Evolutionary conservation across 2,113 vertebrate genomes (phyloP).

Genomic region (Scytalopus superciliaris): DNA sequence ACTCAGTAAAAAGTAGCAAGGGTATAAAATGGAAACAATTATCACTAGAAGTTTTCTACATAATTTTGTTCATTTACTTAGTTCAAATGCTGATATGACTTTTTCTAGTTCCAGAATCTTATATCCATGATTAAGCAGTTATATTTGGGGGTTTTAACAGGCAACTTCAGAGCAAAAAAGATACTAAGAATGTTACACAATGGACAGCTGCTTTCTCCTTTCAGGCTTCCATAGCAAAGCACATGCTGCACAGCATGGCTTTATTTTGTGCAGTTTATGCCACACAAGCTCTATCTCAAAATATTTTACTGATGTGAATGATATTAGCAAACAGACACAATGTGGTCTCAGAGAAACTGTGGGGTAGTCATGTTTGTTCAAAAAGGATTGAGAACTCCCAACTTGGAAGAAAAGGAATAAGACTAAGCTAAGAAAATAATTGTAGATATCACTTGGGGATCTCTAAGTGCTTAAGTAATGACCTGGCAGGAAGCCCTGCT

Average conservation of each 20-base stretch:
- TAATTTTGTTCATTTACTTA: background rate
- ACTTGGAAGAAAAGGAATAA: background rate
- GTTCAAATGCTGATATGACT: background rate
- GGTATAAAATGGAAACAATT: background rate
- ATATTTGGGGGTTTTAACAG: background rate
- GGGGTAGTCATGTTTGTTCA: background rate
- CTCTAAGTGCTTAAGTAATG: background rate
- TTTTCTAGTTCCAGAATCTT: background rate
- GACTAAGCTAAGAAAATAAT: background rate
- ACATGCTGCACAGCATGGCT: background rate
- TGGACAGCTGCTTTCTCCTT: background rate
- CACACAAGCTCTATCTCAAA: background rate
- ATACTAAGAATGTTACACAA: background rate
- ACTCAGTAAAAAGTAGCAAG: background rate
- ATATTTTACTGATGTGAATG: slow-evolving; percentile 6
- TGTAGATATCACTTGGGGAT: background rate
- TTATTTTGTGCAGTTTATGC: background rate
- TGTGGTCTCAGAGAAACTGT: background rate
- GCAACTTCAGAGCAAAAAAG: background rate
- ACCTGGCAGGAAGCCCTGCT: background rate
- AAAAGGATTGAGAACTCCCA: background rate
- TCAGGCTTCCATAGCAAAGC: background rate
- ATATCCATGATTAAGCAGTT: background rate
- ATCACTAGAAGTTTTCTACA: background rate
- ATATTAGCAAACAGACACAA: background rate